A percentile compares a stretch with the other conserved stretches of the same genome.
Evolutionary conservation across 1,140 invertebrate species (phyloP).

Genomic region (Camponotus pennsylvanicus): DNA sequence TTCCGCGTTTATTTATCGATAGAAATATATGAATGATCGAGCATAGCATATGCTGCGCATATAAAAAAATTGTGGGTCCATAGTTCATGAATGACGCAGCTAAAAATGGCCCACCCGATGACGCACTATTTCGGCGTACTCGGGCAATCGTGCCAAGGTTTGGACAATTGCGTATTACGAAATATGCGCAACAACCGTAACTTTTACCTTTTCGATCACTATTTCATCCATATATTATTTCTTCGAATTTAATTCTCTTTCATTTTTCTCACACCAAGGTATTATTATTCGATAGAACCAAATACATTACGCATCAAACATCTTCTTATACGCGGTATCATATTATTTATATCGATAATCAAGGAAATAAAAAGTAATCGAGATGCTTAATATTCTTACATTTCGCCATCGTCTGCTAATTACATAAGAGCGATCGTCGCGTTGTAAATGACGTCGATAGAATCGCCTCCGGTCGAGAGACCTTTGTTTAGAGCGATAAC

Average conservation of each 20-base stretch:
- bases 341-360: not conserved
- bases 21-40: not conserved
- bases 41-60: not conserved
- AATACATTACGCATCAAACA: not conserved
- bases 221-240: not conserved
- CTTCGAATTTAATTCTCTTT: not conserved
- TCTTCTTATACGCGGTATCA: not conserved
- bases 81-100: conserved; percentile 44
- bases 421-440: conserved; percentile 3
- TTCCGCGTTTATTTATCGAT: not conserved
- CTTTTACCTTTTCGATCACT: not conserved
- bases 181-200: conserved; percentile 18
- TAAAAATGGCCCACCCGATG: conserved; percentile 53
- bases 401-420: not conserved
- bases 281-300: not conserved
- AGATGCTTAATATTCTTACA: not conserved
- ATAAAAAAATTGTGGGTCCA: conserved; percentile 32
- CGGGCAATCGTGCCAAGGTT: conserved; percentile 46
- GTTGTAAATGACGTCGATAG: not conserved
- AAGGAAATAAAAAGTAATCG: not conserved
- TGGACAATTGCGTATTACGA: conserved; percentile 37
- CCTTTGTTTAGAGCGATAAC: conserved; percentile 18
- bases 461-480: not conserved
- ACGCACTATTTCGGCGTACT: conserved; percentile 55
- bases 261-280: not conserved